phyloP scores from a whole-genome alignment of 2,888 invertebrate species.

The Hirtodrosophila cameraria region DNA sequence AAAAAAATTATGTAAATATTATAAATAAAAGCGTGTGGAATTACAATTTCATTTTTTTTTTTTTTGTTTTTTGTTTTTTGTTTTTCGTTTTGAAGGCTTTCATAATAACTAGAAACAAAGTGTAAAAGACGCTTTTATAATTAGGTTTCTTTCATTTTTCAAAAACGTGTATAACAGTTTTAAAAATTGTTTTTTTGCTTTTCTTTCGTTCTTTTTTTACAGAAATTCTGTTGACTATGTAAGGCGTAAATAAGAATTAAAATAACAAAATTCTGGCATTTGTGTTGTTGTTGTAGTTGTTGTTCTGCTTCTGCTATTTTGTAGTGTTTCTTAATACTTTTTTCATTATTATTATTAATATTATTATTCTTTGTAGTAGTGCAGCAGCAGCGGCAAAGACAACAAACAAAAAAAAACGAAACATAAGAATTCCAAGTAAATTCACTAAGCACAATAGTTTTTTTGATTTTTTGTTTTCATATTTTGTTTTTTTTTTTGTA shows the following conservation, averaged over 20 bases:
- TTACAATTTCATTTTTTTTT: conserved; percentile 66
- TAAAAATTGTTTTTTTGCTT: conserved; percentile 27
- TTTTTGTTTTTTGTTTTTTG: conserved; percentile 13
- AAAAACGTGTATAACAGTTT: conserved; percentile 48
- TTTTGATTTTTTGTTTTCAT: no score
- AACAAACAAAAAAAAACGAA: conserved; percentile 21
- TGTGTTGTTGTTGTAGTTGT: conserved; percentile 21
- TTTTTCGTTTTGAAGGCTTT: conserved; percentile 44
- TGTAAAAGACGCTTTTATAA: conserved; percentile 38
- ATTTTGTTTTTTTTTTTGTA: background rate
- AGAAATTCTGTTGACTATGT: conserved; percentile 16
- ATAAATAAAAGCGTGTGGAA: conserved; percentile 77
- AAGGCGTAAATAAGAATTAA: conserved; percentile 43
- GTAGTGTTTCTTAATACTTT: conserved; percentile 42
- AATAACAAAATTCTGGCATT: conserved; percentile 48
- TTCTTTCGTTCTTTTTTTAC: conserved; percentile 12
- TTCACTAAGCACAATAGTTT: conserved; percentile 48
- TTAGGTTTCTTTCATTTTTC: conserved; percentile 17
- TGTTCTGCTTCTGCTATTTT: conserved; percentile 7
- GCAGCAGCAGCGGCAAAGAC: conserved; percentile 25
- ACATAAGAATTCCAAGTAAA: conserved; percentile 38
- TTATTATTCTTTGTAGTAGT: conserved; percentile 10
- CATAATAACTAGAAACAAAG: conserved; percentile 53
- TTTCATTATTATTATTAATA: conserved; percentile 12
- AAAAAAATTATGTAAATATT: conserved; percentile 54